Percentiles rank a stretch among this genome's conserved stretches.
Evolutionary conservation across 1,140 invertebrate genomes (phyloP).

Genomic region (Philopotamus ludificatus): DNA sequence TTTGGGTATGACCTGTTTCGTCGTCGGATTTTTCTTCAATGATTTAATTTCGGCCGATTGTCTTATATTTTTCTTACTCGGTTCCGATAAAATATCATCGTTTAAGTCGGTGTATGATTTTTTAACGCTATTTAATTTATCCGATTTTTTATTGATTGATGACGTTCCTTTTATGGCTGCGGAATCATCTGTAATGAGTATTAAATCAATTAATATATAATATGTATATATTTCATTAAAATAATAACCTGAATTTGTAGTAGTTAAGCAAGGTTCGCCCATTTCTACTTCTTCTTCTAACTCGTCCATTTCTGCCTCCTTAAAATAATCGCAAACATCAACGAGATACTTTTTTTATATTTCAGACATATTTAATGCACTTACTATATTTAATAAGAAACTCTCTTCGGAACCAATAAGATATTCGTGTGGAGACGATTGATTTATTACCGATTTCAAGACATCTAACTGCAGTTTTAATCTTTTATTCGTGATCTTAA

Average conservation of each 20-base stretch:
- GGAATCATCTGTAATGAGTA: no score
- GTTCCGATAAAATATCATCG: no score
- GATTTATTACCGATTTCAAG: conserved; percentile 34
- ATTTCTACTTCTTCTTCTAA: conserved; percentile 41
- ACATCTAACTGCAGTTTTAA: conserved; percentile 35
- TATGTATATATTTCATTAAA: neutral
- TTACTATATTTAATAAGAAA: conserved; percentile 39
- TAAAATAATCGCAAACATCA: neutral
- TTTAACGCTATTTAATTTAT: no score
- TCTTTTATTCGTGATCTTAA: conserved; percentile 34
- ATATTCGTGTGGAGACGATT: conserved; percentile 25
- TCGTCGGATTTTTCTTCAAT: no score
- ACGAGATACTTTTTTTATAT: neutral
- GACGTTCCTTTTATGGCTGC: no score
- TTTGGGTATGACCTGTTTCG: no score
- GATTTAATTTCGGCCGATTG: no score
- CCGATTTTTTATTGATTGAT: no score
- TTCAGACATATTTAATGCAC: no score
- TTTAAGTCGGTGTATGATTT: no score
- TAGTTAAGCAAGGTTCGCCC: conserved; percentile 22
- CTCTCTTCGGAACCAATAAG: conserved; percentile 28
- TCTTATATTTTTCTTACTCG: no score
- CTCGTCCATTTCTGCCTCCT: conserved; percentile 40
- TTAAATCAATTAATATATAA: neutral
- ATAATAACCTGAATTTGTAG: conserved; percentile 4